Evolutionary conservation across 2,113 vertebrate genomes (phyloP).

Genomic region (Pantherophis guttatus): DNA sequence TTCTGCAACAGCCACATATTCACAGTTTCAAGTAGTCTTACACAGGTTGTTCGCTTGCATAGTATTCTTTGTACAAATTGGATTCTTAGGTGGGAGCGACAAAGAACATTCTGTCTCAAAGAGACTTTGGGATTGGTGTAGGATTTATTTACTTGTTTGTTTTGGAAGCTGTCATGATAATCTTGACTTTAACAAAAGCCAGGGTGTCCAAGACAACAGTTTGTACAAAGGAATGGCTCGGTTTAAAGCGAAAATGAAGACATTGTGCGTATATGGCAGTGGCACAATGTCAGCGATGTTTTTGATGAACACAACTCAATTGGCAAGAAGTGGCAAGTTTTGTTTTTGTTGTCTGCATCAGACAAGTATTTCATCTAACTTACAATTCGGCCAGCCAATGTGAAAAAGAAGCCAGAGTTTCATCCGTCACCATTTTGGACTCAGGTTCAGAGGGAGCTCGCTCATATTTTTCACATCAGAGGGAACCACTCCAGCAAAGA

Average conservation of each 20-base stretch:
- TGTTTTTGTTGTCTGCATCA: conserved; percentile 27
- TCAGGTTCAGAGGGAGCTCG: conserved; percentile 66
- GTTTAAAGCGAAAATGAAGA: conserved; percentile 4
- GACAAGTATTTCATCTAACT: conserved; percentile 64
- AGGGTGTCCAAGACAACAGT: conserved; percentile 9
- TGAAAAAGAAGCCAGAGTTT: conserved; percentile 61
- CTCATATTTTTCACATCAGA: conserved; percentile 71
- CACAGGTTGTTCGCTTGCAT: neutral
- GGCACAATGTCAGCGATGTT: neutral
- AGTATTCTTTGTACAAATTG: neutral
- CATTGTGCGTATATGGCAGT: conserved; percentile 22
- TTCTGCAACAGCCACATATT: neutral
- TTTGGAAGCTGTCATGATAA: neutral
- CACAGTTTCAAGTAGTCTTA: neutral
- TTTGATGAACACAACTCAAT: conserved; percentile 15
- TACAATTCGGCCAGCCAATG: conserved; percentile 54
- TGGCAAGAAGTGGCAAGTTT: conserved; percentile 33
- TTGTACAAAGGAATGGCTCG: conserved; percentile 8
- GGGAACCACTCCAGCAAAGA: conserved; percentile 60
- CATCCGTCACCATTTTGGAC: conserved; percentile 72
- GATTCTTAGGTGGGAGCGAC: neutral
- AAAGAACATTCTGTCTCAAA: neutral
- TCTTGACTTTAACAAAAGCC: conserved; percentile 11
- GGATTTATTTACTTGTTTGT: neutral
- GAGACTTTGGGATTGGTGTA: neutral